phyloP scores from a whole-genome alignment of 2,113 vertebrate species.

The Labeo rohita region DNA sequence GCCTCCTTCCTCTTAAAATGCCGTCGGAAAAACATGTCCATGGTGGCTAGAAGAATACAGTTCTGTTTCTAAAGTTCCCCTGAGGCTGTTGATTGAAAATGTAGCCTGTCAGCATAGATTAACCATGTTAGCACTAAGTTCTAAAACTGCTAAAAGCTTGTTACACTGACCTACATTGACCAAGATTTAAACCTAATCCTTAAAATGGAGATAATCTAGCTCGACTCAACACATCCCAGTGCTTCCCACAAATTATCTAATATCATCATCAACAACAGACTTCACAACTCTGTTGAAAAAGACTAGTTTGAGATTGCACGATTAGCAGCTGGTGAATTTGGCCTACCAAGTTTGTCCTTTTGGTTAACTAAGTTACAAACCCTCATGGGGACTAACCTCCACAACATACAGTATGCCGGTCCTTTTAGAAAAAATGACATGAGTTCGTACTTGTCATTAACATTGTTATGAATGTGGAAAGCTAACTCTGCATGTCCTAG shows the following conservation, averaged over 20 bases:
- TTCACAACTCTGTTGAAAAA: background rate
- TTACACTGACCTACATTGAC: background rate
- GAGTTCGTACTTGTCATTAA: background rate
- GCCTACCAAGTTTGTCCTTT: background rate
- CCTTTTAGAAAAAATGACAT: background rate
- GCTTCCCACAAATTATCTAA: background rate
- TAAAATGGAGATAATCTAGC: background rate
- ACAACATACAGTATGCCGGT: background rate
- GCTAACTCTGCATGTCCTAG: background rate
- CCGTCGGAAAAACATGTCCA: constrained; percentile 91
- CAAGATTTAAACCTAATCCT: constrained; percentile 17
- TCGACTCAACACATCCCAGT: background rate
- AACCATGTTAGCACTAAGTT: constrained; percentile 2
- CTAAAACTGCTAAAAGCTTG: constrained; percentile 9
- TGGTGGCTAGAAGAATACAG: constrained; percentile 59
- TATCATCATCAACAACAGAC: background rate
- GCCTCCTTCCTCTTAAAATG: constrained; percentile 84
- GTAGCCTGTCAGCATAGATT: constrained; percentile 45
- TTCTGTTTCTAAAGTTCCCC: constrained; percentile 28
- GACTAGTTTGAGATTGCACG: background rate
- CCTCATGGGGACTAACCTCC: background rate
- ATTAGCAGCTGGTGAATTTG: background rate
- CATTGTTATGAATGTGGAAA: background rate
- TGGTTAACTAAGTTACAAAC: background rate
- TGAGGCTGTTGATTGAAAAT: constrained; percentile 82